Base-by-base conservation (phyloP, 64 coral and sea anemone genomes). In the Porites lutea region DNA sequence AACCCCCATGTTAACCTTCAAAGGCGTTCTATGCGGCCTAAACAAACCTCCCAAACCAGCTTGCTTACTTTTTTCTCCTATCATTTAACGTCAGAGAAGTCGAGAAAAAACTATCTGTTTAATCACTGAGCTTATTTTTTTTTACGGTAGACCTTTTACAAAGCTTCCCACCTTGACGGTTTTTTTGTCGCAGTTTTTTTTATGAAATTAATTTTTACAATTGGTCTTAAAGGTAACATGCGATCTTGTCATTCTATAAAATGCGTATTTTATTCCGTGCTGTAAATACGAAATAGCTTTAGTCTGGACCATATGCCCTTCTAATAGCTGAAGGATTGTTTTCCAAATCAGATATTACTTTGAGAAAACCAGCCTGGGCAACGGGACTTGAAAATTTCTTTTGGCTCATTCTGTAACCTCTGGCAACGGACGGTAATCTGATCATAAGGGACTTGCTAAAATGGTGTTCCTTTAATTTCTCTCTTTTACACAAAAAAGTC, bases 381-480 rank as follows among this genome's bases (percentile, higher is more conserved):
- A n/a, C 50, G 2, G 50, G 73, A 50, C 51, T 53, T 16, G 21
- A 23, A 54, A 47, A 58, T 78, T 78, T 15, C 50, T 78, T 78
- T 78, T 57, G 75, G 51, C 6, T 18, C 50, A 57, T 22, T 51
- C 49, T 78, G 75, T 78, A 78, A 78, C 75, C 75, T 78, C 75
- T 78, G 52, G 75, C 75, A 78, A 78, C 75, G 50, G 75, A 22
- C 27, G 57, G 57, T 78, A 10, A 51, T 53, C 46, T 54, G 50
- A 78, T 27, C 62, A 65, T 65, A 65, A 65, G 62, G 50, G n/a
- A 78, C 75, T 19, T 47, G 52, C 52, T 78, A 78, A 78, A 78
- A 78, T 57, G 75, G 52, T 15, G 8, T 19, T 52, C 22, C 52
- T 55, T 78, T 53, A 21, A 48, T 20, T 55, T 47, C n/a, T 78